Conservation (phyloP, 2,888 invertebrate species). For the Physocephala rufipes region DNA sequence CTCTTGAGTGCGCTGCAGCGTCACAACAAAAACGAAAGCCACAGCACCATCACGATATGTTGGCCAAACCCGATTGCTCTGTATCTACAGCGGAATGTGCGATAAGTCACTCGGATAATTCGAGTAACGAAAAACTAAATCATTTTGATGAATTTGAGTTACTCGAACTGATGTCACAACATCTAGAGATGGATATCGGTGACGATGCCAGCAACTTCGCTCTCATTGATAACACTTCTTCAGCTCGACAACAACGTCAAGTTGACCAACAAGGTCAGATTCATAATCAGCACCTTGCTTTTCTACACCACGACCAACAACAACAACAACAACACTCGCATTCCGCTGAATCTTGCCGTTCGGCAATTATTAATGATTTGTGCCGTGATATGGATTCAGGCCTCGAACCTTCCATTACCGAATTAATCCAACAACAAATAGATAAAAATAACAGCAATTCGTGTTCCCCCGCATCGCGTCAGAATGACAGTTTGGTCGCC, state of each 20-base stretch:
- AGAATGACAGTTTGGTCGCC: background rate
- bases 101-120: constrained; percentile 25
- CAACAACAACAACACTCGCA: constrained; percentile 46
- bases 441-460: constrained; percentile 38
- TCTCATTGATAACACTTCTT: constrained; percentile 33
- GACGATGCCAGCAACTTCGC: constrained; percentile 56
- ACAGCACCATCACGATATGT: constrained; percentile 47
- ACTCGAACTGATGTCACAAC: constrained; percentile 65
- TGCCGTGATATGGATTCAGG: constrained; percentile 62
- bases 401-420: constrained; percentile 65
- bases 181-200: constrained; percentile 69
- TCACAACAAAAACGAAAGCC: constrained; percentile 35
- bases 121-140: constrained; percentile 55
- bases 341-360: constrained; percentile 43
- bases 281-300: constrained; percentile 42
- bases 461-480: constrained; percentile 28
- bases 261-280: constrained; percentile 40
- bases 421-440: constrained; percentile 67
- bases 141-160: constrained; percentile 65
- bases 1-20: constrained; percentile 1
- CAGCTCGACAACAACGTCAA: constrained; percentile 37
- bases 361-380: constrained; percentile 46
- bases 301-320: constrained; percentile 41
- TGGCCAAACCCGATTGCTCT: constrained; percentile 42
- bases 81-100: constrained; percentile 21